These are phyloP conservation scores for Entomyzon cyanotis DNA, from an alignment of 2,113 vertebrate species.

Conservation along the genomic window DNA sequence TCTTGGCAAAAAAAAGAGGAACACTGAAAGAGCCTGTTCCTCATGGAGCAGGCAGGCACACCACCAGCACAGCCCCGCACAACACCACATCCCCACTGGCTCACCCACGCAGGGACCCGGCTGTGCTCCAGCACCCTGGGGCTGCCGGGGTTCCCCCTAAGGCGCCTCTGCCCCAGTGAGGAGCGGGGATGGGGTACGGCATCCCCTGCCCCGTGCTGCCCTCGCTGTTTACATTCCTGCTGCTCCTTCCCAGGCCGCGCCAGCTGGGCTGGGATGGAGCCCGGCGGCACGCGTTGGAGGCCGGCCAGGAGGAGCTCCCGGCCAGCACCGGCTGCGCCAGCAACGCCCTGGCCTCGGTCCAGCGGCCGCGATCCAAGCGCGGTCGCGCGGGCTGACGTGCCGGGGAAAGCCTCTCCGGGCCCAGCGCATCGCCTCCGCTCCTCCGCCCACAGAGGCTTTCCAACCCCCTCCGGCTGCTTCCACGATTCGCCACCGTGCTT, in stretches of 20 bases:
- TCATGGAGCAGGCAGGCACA: not conserved
- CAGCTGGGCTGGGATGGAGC: constrained; percentile 21
- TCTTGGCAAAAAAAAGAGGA: not conserved
- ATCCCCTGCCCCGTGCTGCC: not conserved
- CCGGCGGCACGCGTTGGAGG: constrained; percentile 39
- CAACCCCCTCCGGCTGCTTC: not conserved
- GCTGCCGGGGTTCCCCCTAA: not conserved
- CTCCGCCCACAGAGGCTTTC: not conserved
- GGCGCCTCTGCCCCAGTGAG: accelerated
- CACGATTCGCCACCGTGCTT: accelerated
- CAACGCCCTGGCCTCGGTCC: constrained; percentile 42
- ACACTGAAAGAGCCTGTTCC: not conserved
- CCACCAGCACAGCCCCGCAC: accelerated
- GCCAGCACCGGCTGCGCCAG: not conserved
- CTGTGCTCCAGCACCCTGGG: accelerated
- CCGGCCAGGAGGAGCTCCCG: constrained; percentile 46
- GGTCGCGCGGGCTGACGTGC: not conserved
- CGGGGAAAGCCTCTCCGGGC: constrained; percentile 34
- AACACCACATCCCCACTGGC: accelerated
- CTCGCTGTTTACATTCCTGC: constrained; percentile 57
- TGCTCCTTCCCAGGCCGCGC: constrained; percentile 6
- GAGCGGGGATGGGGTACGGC: not conserved
- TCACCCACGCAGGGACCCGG: accelerated
- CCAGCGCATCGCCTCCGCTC: not conserved
- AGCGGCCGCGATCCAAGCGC: constrained; percentile 49